Evolutionary conservation across 2,888 invertebrate genomes (phyloP), one percentile per base, ranked within the genome.

Genomic region (Rhabditoides inermis): DNA sequence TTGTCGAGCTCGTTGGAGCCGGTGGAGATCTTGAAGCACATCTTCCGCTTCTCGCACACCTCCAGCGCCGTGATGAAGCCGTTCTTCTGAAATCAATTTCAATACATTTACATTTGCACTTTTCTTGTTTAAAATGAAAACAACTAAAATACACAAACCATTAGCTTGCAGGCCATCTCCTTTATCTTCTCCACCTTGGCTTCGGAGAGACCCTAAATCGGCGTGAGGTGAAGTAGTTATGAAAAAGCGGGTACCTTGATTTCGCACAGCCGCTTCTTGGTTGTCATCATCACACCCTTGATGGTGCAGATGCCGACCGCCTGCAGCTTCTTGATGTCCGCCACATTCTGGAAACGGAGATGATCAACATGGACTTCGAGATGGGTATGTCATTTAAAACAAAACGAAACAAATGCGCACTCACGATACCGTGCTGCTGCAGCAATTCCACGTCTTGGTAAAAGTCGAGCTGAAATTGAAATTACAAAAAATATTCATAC

Each of bases 251-350:
- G n/a, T n/a, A n/a, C n/a, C n/a, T 86, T 86, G 49, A 87, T 84
- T 63, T 81, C 82, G 66, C 83, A 82, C 49, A 88, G 76, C 72
- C 84, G 85, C 73, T 85, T 86, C 70, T 82, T 83, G 12, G 86
- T 86, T 2, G 83, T 84, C 88, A 88, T 88, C 76, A 86, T 85
- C 51, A 87, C 81, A 1, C 87, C 88, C 70, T 86, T 86, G 45
- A 88, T 82, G 0, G 87, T 88, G 70, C 86, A 87, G 69, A 88
- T 86, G 61, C 87, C 87, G 44, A 83, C 82, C 15, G 82, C 81
- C 77, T 87, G 86, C 63, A 88, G 77, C 77, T 85, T 85, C 78
- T 86, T 86, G 27, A 88, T 84, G 73, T 88, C 87, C 3, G 85
- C 84, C 42, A 84, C 83, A 77, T 85, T 84, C 79, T 77, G 46